Evolutionary conservation across 2,888 invertebrate species (phyloP).

Genomic region (Drosophila kuntzei): DNA sequence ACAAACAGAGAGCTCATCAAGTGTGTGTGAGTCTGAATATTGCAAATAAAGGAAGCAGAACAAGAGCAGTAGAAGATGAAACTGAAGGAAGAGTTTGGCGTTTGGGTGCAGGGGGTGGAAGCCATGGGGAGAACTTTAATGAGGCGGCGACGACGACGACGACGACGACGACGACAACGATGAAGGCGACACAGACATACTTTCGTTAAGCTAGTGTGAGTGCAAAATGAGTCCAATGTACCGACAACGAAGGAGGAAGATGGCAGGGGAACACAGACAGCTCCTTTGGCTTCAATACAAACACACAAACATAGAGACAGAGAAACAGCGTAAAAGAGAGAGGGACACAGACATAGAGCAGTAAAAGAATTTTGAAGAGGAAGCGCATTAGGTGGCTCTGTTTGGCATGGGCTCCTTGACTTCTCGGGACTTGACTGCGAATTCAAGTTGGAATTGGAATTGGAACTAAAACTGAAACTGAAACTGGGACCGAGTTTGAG

Average conservation of each 20-base stretch:
- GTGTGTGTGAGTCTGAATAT: constrained; percentile 49
- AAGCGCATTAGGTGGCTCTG: constrained; percentile 74
- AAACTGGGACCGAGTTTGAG: constrained; percentile 1
- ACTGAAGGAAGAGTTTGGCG: constrained; percentile 78
- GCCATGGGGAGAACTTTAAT: constrained; percentile 71
- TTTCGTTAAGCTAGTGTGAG: constrained; percentile 64
- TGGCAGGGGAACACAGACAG: constrained; percentile 59
- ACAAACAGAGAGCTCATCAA: constrained; percentile 10
- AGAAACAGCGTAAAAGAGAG: neutral
- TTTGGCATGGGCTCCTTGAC: constrained; percentile 50
- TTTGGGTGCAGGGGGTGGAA: constrained; percentile 30
- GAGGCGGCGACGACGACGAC: constrained; percentile 61
- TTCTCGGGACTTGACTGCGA: constrained; percentile 35
- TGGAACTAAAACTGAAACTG: constrained; percentile 22
- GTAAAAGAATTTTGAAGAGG: constrained; percentile 75
- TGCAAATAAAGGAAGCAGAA: constrained; percentile 80
- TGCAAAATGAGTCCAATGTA: constrained; percentile 79
- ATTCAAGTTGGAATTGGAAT: constrained; percentile 18
- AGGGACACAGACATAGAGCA: constrained; percentile 38
- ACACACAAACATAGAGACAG: constrained; percentile 6
- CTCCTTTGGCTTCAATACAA: constrained; percentile 61
- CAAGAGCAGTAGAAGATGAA: constrained; percentile 64
- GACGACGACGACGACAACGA: constrained; percentile 51
- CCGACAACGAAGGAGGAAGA: constrained; percentile 52
- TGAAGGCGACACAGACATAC: constrained; percentile 78